A percentile compares a stretch with the other conserved stretches of the same genome.
Conservation (phyloP, 2,113 vertebrate genomes). For the Rhinoderma darwinii region DNA sequence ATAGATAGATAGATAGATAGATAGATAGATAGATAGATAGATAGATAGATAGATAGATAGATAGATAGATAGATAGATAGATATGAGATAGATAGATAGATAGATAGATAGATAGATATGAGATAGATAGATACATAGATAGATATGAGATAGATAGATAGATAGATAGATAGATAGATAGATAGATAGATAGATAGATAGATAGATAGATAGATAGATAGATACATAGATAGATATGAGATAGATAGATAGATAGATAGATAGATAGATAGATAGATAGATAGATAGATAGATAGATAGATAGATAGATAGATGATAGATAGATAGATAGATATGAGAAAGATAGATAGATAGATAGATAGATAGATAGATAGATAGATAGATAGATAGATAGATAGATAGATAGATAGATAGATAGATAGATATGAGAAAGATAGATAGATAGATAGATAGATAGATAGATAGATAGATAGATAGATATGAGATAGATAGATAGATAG, state of each 20-base stretch:
- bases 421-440: slow-evolving; percentile 16
- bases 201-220: slow-evolving; percentile 15
- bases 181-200: too few relatives aligned
- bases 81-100: too few relatives aligned
- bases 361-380: too few relatives aligned
- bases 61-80: too few relatives aligned
- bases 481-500: slow-evolving; percentile 5
- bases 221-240: slow-evolving; percentile 8
- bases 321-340: background rate
- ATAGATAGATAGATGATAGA: background rate
- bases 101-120: too few relatives aligned
- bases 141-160: too few relatives aligned
- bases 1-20: background rate
- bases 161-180: background rate
- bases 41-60: background rate
- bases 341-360: too few relatives aligned
- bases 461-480: too few relatives aligned
- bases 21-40: slow-evolving; percentile 9
- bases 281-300: slow-evolving; percentile 16
- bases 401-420: too few relatives aligned
- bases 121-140: too few relatives aligned
- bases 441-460: background rate
- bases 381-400: too few relatives aligned
- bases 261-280: slow-evolving; percentile 8
- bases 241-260: too few relatives aligned